Evolutionary conservation across 2,113 vertebrate genomes (phyloP).

Genomic region (Hydrolagus affinis): DNA sequence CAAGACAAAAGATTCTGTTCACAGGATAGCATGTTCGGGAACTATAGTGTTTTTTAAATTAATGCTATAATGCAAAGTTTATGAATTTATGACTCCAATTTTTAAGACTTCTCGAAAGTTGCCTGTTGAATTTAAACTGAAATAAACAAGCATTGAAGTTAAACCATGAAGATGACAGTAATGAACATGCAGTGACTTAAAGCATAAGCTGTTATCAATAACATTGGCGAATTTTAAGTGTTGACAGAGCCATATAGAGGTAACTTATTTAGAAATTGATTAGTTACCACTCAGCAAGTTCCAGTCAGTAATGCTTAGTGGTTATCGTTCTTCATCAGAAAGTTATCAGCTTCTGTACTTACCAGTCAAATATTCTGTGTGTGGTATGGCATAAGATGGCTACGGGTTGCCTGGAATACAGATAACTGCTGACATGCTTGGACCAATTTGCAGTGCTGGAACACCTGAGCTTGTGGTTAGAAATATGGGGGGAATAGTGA

Average conservation of each 20-base stretch:
- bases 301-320: slow-evolving; percentile 44
- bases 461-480: slow-evolving; percentile 52
- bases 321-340: slow-evolving; percentile 51
- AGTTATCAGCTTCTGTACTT: slow-evolving; percentile 54
- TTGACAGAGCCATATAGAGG: slow-evolving; percentile 46
- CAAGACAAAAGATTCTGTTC: no score
- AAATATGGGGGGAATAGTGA: slow-evolving; percentile 60
- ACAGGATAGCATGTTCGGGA: background rate
- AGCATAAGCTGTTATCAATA: slow-evolving; percentile 17
- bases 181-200: background rate
- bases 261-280: slow-evolving; percentile 52
- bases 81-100: slow-evolving; percentile 5
- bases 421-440: slow-evolving; percentile 46
- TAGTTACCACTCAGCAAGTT: slow-evolving; percentile 42
- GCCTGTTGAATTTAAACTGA: background rate
- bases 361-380: slow-evolving; percentile 47
- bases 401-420: slow-evolving; percentile 45
- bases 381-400: slow-evolving; percentile 45
- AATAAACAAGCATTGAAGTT: no score
- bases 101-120: background rate
- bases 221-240: slow-evolving; percentile 34
- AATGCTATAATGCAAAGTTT: background rate
- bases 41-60: background rate
- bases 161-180: background rate
- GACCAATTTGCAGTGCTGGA: slow-evolving; percentile 52